These are phyloP conservation scores for Drosophila helvetica DNA, from an alignment of 2,888 invertebrate genomes.

Conservation along the genomic window DNA sequence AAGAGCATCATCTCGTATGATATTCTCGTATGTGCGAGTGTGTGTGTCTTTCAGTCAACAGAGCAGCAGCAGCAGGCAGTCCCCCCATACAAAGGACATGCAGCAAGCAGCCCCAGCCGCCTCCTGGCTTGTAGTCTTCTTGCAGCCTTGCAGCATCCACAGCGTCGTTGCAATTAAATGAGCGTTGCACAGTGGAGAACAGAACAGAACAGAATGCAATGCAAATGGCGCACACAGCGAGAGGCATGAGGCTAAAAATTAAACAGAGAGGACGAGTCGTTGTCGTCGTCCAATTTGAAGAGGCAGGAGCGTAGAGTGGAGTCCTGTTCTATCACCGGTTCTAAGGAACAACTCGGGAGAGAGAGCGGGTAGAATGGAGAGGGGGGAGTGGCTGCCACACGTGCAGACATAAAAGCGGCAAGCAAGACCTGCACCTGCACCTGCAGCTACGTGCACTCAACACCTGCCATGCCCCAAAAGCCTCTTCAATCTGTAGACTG, in stretches of 20 bases:
- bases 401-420: conserved; percentile 48
- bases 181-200: conserved; percentile 48
- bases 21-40: conserved; percentile 43
- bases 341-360: neutral
- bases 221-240: conserved; percentile 46
- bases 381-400: conserved; percentile 17
- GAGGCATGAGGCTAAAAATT: conserved; percentile 33
- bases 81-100: conserved; percentile 46
- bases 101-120: neutral
- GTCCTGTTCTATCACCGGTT: neutral
- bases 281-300: conserved; percentile 15
- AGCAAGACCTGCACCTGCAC: conserved; percentile 7
- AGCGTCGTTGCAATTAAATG: conserved; percentile 65
- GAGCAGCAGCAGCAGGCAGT: conserved; percentile 41
- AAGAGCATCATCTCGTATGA: conserved; percentile 39
- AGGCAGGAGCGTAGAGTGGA: neutral
- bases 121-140: neutral
- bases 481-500: conserved; percentile 4
- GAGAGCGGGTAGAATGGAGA: neutral
- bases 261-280: conserved; percentile 10
- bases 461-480: conserved; percentile 48
- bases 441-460: conserved; percentile 59
- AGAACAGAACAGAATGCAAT: conserved; percentile 62
- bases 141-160: conserved; percentile 10
- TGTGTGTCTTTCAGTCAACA: conserved; percentile 51